Conservation (phyloP, 2,797 vertebrate genomes). For the Acomys russatus region DNA sequence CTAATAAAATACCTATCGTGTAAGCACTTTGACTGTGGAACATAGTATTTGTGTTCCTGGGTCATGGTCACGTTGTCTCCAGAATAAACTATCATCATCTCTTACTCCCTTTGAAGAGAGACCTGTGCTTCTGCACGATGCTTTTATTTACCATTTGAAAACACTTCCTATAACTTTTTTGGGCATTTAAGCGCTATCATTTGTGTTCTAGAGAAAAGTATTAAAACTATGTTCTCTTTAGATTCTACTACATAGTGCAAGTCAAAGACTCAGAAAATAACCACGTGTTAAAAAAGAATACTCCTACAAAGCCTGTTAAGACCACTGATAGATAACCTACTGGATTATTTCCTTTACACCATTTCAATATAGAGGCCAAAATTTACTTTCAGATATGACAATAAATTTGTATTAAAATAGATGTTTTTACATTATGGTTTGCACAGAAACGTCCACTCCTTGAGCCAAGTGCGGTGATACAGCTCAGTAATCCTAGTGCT, state of each 20-base stretch:
- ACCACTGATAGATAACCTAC: conserved; percentile 48
- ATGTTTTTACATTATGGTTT: not conserved
- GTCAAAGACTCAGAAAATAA: conserved; percentile 39
- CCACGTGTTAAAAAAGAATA: not conserved
- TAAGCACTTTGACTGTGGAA: not conserved
- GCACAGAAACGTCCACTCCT: not conserved
- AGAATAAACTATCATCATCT: not conserved
- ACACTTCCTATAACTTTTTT: not conserved
- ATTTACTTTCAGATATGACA: conserved; percentile 1
- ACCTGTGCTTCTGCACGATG: not conserved
- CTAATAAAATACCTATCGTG: not conserved
- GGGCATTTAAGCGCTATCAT: not conserved
- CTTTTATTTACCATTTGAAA: conserved; percentile 1
- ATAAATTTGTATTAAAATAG: conserved; percentile 25
- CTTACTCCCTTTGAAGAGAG: not conserved
- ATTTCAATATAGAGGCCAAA: not conserved
- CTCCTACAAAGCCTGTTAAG: not conserved
- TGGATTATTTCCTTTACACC: not conserved
- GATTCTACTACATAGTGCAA: not conserved
- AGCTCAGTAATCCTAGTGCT: not conserved
- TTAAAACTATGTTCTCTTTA: conserved; percentile 54
- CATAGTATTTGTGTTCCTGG: not conserved
- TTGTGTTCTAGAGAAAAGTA: conserved; percentile 18
- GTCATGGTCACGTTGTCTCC: not conserved
- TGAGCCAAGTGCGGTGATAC: not conserved